These are phyloP conservation scores for Bergia puertoricense DNA, from an alignment of 92 coral and sea anemone species.

Conservation along the genomic window DNA sequence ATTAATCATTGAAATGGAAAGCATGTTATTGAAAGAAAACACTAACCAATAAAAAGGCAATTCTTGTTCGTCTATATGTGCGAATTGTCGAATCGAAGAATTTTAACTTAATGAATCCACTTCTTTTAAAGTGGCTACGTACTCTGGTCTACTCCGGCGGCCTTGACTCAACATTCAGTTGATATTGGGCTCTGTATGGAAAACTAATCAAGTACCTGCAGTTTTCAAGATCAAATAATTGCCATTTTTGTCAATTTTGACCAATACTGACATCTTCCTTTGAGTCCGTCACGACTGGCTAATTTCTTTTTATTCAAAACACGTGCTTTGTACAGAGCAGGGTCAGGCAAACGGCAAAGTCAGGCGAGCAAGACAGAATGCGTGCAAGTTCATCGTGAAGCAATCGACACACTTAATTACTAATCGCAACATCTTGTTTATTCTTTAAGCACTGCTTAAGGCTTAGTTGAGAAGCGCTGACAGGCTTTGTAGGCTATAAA, in stretches of 20 bases:
- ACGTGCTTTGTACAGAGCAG: not conserved
- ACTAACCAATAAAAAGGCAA: not conserved
- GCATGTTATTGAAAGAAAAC: not conserved
- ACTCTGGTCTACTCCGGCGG: not conserved
- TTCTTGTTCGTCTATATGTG: not conserved
- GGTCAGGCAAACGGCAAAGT: no score
- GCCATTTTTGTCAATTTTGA: not conserved
- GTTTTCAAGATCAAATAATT: not conserved
- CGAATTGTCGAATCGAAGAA: not conserved
- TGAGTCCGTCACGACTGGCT: not conserved
- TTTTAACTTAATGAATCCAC: not conserved
- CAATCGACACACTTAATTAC: not conserved
- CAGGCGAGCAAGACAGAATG: not conserved
- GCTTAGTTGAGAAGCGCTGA: conserved; percentile 7
- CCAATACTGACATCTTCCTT: not conserved
- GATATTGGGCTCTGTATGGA: conserved; percentile 5
- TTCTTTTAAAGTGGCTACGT: not conserved
- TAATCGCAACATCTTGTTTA: conserved; percentile 5
- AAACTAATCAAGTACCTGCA: conserved; percentile 4
- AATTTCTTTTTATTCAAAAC: not conserved
- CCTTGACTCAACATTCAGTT: not conserved
- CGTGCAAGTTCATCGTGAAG: not conserved
- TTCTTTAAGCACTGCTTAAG: conserved; percentile 27
- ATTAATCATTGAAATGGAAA: conserved; percentile 17
- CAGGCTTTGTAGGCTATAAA: not conserved